Evolutionary conservation across 2,888 invertebrate species (phyloP).

Genomic region (Sisyra nigra): DNA sequence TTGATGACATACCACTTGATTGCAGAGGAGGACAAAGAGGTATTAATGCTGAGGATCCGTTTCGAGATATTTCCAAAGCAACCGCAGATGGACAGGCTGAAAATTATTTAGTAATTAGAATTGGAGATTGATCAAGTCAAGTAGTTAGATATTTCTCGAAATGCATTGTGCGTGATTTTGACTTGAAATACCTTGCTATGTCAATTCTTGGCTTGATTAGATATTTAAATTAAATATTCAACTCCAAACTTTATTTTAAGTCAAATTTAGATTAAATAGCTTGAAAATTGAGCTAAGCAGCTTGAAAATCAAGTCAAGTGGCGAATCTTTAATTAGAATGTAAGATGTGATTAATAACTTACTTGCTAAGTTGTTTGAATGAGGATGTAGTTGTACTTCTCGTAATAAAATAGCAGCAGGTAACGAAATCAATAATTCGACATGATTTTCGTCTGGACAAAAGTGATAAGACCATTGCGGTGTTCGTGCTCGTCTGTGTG

Average conservation of each 20-base stretch:
- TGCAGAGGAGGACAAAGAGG: constrained; percentile 75
- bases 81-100: constrained; percentile 78
- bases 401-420: constrained; percentile 79
- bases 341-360: constrained; percentile 3
- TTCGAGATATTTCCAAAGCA: constrained; percentile 65
- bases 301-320: too few species aligned
- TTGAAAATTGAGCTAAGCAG: too few species aligned
- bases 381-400: constrained; percentile 78
- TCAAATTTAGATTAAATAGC: too few species aligned
- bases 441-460: constrained; percentile 76
- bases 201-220: too few species aligned
- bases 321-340: not conserved
- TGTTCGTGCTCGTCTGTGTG: constrained; percentile 70
- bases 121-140: not conserved
- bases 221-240: not conserved
- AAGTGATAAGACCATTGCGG: constrained; percentile 96
- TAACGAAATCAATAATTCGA: constrained; percentile 71
- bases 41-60: constrained; percentile 58
- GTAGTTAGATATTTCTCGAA: constrained; percentile 1
- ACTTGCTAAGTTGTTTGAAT: constrained; percentile 67
- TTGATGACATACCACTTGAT: constrained; percentile 76
- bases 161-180: not conserved
- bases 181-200: not conserved
- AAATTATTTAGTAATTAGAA: constrained; percentile 11
- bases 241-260: too few species aligned